Conservation (phyloP, 2,888 invertebrate species). For the Aphelenchoides bicaudatus region DNA sequence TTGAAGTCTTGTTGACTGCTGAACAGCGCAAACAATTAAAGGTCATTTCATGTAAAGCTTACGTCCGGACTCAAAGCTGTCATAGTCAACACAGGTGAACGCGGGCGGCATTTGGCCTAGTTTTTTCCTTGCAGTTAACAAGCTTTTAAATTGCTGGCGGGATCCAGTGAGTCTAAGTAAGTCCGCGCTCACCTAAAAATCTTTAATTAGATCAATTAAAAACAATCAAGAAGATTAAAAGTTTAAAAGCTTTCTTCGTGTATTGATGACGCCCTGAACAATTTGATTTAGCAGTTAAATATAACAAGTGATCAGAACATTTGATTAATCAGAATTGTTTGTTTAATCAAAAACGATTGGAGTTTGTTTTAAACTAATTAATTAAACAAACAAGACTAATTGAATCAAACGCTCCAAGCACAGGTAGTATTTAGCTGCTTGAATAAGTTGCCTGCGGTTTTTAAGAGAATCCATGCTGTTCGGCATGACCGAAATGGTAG, state of each 20-base stretch:
- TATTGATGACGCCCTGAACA: slow-evolving; percentile 10
- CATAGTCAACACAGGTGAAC: slow-evolving; percentile 57
- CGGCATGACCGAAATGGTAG: too few species aligned
- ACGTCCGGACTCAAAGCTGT: slow-evolving; percentile 39
- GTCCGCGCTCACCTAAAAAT: slow-evolving; percentile 57
- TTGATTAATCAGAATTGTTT: too few species aligned
- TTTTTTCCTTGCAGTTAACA: slow-evolving; percentile 56
- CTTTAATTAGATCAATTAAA: slow-evolving; percentile 13
- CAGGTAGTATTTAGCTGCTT: too few species aligned
- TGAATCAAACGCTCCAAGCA: too few species aligned
- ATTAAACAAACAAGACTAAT: too few species aligned
- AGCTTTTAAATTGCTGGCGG: slow-evolving; percentile 56
- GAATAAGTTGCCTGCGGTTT: too few species aligned
- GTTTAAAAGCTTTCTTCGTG: background rate
- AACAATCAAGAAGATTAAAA: background rate
- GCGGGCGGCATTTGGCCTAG: slow-evolving; percentile 57
- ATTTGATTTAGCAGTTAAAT: too few species aligned
- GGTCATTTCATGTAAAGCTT: slow-evolving; percentile 21
- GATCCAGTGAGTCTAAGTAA: slow-evolving; percentile 56
- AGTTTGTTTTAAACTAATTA: too few species aligned
- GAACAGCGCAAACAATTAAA: background rate
- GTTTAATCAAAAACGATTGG: too few species aligned
- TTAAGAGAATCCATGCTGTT: too few species aligned
- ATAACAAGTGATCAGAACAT: too few species aligned
- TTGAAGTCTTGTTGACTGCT: slow-evolving; percentile 22